A percentile compares a stretch with the other conserved stretches of the same genome.
Evolutionary conservation across 2,888 invertebrate genomes (phyloP).

Genomic region (Drosophila ustulata): DNA sequence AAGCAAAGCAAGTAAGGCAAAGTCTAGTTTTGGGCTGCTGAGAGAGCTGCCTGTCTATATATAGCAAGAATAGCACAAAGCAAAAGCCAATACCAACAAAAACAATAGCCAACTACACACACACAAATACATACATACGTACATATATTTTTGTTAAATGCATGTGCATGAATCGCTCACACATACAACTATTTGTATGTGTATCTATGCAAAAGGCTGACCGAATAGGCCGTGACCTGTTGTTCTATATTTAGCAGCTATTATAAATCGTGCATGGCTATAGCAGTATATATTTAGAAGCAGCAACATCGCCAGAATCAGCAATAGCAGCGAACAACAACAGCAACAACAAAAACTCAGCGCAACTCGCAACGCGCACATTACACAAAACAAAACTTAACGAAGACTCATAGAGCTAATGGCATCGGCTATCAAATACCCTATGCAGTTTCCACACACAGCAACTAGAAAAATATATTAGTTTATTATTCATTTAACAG

Average conservation of each 20-base stretch:
- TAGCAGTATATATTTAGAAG: slow-evolving; percentile 79
- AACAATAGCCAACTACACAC: slow-evolving; percentile 32
- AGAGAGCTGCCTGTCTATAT: slow-evolving; percentile 42
- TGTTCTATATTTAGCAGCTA: slow-evolving; percentile 81
- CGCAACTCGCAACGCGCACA: slow-evolving; percentile 47
- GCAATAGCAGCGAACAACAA: slow-evolving; percentile 35
- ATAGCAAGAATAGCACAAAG: slow-evolving; percentile 46
- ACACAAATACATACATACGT: background rate
- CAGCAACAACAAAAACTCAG: slow-evolving; percentile 45
- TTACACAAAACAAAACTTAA: slow-evolving; percentile 54
- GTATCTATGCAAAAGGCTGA: slow-evolving; percentile 52
- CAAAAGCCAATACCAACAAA: slow-evolving; percentile 24
- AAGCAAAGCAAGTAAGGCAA: slow-evolving; percentile 45
- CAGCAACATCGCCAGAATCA: slow-evolving; percentile 62
- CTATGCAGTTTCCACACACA: background rate
- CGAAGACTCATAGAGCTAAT: background rate
- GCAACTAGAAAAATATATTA: background rate
- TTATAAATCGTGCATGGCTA: slow-evolving; percentile 83
- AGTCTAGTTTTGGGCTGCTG: slow-evolving; percentile 55
- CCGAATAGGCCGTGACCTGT: slow-evolving; percentile 83
- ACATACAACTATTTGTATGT: slow-evolving; percentile 3
- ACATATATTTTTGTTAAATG: slow-evolving; percentile 11
- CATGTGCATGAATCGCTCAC: slow-evolving; percentile 10
- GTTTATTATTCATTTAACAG: background rate
- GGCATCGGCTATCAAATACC: background rate